Evolutionary conservation across 1,140 invertebrate genomes (phyloP).

Genomic region (Plutomurus gul): DNA sequence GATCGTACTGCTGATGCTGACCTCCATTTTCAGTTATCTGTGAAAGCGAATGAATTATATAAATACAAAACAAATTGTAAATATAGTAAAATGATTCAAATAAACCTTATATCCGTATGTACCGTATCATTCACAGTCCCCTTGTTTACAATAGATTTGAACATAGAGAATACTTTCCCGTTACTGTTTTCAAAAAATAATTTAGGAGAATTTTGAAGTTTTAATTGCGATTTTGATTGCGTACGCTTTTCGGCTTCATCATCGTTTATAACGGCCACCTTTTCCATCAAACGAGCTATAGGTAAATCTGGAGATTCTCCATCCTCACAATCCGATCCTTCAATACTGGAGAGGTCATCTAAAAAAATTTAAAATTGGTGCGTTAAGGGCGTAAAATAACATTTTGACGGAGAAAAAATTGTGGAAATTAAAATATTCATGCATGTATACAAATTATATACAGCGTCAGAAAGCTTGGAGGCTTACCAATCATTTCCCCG

Average conservation of each 20-base stretch:
- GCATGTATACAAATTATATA: slow-evolving; percentile 7
- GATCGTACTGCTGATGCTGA: slow-evolving; percentile 55
- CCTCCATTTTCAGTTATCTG: neutral
- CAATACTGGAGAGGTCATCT: slow-evolving; percentile 77
- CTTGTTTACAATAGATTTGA: slow-evolving; percentile 67
- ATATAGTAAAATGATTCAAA: neutral
- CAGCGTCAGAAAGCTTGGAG: too few species aligned
- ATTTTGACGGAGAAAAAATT: neutral
- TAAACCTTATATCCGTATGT: neutral
- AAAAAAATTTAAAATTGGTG: too few species aligned
- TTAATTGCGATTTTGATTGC: neutral
- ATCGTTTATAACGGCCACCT: neutral
- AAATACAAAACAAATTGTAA: too few species aligned
- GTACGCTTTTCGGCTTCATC: neutral
- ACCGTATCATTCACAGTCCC: neutral
- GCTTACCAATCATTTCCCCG: slow-evolving; percentile 55
- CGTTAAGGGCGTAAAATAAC: too few species aligned
- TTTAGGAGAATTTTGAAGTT: slow-evolving; percentile 19
- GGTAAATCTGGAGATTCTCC: slow-evolving; percentile 52
- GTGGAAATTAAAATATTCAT: slow-evolving; percentile 7
- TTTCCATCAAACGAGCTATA: slow-evolving; percentile 57
- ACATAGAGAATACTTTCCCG: slow-evolving; percentile 72
- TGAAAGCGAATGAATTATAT: neutral
- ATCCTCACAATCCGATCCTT: slow-evolving; percentile 63
- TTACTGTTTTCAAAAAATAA: slow-evolving; percentile 67